Conservation (phyloP, 2,888 invertebrate genomes). For the Adineta ricciae region DNA sequence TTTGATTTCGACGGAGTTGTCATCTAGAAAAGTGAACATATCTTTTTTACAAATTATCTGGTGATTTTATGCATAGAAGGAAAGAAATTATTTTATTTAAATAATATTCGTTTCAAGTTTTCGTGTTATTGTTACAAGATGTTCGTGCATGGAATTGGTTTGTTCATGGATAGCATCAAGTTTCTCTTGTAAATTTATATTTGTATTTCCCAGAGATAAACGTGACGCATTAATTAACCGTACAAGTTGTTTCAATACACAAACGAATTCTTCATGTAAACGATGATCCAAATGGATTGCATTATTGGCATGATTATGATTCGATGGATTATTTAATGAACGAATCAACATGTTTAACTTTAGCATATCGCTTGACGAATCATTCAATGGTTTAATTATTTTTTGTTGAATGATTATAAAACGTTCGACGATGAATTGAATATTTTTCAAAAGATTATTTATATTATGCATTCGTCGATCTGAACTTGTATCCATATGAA, state of each 20-base stretch:
- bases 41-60: too few species aligned
- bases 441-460: background rate
- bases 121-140: background rate
- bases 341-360: background rate
- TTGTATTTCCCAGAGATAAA: background rate
- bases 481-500: background rate
- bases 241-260: background rate
- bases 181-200: background rate
- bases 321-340: background rate
- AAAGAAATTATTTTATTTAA: background rate
- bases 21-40: background rate
- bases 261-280: background rate
- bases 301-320: background rate
- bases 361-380: constrained; percentile 2
- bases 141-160: background rate
- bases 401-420: background rate
- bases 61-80: background rate
- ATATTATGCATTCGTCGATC: background rate
- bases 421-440: background rate
- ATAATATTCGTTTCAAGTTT: constrained; percentile 3
- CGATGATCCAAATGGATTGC: background rate
- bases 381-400: background rate
- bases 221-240: background rate
- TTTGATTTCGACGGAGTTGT: background rate
- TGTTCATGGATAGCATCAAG: background rate